These are phyloP conservation scores for Drosophila varians DNA, from an alignment of 1,140 invertebrate genomes.

Conservation along the genomic window DNA sequence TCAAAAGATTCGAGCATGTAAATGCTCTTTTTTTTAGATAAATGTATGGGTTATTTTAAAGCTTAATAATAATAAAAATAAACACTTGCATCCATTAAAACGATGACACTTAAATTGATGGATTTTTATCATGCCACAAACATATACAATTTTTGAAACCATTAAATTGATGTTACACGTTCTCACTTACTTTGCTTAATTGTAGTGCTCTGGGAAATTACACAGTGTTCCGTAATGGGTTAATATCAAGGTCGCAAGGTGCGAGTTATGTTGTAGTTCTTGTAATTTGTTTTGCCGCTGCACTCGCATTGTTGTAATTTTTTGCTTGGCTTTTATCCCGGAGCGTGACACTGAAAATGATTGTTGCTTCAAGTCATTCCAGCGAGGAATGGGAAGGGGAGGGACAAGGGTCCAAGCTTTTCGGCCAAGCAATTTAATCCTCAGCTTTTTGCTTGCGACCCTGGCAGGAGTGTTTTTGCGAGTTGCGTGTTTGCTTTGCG, in stretches of 20 bases:
- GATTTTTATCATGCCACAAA: neutral
- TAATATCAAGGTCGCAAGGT: constrained; percentile 68
- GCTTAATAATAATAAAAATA: neutral
- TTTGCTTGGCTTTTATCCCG: constrained; percentile 28
- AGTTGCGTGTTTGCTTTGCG: constrained; percentile 21
- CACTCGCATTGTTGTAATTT: constrained; percentile 54
- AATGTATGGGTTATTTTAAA: neutral
- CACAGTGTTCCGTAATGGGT: constrained; percentile 39
- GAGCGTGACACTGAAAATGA: constrained; percentile 66
- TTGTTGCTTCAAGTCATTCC: neutral
- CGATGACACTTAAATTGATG: neutral
- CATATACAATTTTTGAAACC: neutral
- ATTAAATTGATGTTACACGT: neutral
- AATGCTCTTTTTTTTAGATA: too few species aligned
- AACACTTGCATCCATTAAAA: neutral
- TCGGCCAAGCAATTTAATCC: neutral
- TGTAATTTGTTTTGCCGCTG: constrained; percentile 43
- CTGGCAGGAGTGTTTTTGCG: constrained; percentile 42
- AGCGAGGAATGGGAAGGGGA: neutral
- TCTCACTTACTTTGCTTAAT: neutral
- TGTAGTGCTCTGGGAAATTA: constrained; percentile 1
- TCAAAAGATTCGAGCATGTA: too few species aligned
- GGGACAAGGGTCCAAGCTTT: neutral
- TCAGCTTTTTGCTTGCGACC: constrained; percentile 44
- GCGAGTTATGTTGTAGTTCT: constrained; percentile 23